These are phyloP conservation scores for Halocaridina rubra DNA, from an alignment of 2,888 invertebrate genomes.

Conservation along the genomic window DNA sequence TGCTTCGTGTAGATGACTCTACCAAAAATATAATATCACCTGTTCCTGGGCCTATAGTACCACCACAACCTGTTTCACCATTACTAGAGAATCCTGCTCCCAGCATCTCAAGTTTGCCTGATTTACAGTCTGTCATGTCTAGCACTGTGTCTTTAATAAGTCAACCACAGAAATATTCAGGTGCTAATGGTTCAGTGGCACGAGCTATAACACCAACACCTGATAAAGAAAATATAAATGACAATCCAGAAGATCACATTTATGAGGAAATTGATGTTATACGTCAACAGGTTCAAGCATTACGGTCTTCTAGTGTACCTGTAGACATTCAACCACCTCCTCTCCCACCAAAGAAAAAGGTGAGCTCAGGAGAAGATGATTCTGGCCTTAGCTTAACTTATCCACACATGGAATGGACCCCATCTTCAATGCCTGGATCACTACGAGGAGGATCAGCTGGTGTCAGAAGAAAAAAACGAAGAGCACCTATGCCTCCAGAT, in stretches of 20 bases:
- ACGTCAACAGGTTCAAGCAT: constrained; percentile 46
- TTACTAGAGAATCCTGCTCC: neutral
- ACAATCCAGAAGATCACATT: constrained; percentile 59
- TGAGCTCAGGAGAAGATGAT: constrained; percentile 31
- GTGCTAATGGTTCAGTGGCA: neutral
- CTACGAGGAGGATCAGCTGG: constrained; percentile 51
- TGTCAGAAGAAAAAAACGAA: constrained; percentile 47
- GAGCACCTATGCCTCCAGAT: constrained; percentile 60
- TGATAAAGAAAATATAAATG: neutral
- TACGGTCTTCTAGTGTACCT: constrained; percentile 48
- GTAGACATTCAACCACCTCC: constrained; percentile 44
- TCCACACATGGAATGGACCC: constrained; percentile 37
- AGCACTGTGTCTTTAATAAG: neutral
- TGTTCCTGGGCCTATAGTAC: neutral
- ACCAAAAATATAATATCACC: neutral
- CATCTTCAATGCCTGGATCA: constrained; percentile 50
- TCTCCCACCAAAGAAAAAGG: constrained; percentile 41
- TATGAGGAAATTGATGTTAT: constrained; percentile 62
- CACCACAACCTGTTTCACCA: neutral
- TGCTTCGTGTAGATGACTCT: neutral
- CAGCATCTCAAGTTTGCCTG: constrained; percentile 23
- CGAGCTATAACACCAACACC: constrained; percentile 1
- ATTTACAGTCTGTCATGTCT: constrained; percentile 20
- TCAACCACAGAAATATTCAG: neutral
- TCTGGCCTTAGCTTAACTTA: constrained; percentile 24